Evolutionary conservation across 2,797 vertebrate species (phyloP).

Genomic region (Pipistrellus pygmaeus): DNA sequence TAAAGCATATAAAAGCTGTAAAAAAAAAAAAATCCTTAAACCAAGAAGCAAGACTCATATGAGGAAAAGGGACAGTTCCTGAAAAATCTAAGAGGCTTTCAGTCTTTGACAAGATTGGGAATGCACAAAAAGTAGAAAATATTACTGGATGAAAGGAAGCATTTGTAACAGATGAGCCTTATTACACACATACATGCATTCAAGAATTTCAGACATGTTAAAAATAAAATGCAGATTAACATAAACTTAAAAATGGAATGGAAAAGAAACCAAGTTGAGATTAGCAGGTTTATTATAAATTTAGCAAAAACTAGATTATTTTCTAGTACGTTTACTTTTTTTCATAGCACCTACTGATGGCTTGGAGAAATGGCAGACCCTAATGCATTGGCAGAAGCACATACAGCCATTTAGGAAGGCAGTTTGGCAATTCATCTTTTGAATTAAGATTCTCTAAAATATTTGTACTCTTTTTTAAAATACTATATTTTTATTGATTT

Average conservation of each 20-base stretch:
- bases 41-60: not conserved
- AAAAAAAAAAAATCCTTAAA: not conserved
- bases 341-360: not conserved
- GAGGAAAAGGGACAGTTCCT: not conserved
- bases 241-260: not conserved
- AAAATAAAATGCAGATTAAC: slow-evolving; percentile 16
- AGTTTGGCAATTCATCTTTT: not conserved
- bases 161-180: not conserved
- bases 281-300: slow-evolving; percentile 3
- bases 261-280: slow-evolving; percentile 33
- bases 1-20: not conserved
- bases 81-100: not conserved
- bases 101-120: slow-evolving; percentile 5
- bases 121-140: not conserved
- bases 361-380: not conserved
- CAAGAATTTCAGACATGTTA: slow-evolving; percentile 2
- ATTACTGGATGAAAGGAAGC: not conserved
- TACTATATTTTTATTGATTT: no score
- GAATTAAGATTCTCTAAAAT: slow-evolving; percentile 16
- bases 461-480: not conserved
- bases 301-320: not conserved
- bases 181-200: not conserved
- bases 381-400: not conserved
- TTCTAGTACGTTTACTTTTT: not conserved
- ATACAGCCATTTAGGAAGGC: not conserved